Evolutionary conservation across 2,113 vertebrate genomes (phyloP).

Genomic region (Microcebus jonahi): DNA sequence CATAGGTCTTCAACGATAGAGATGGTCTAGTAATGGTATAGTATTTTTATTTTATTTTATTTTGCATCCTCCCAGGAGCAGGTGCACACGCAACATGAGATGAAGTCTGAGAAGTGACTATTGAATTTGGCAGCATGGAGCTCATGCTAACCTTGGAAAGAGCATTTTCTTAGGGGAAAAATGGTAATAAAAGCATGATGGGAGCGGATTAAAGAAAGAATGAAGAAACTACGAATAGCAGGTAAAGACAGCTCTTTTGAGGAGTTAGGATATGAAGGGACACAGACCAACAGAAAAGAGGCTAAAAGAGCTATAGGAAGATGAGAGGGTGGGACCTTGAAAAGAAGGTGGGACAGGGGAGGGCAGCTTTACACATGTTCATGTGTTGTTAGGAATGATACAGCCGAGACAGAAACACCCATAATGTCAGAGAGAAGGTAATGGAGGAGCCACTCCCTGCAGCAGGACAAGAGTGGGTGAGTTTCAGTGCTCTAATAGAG

Average conservation of each 20-base stretch:
- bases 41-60: not conserved
- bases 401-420: not conserved
- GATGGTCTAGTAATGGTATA: not conserved
- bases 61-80: not conserved
- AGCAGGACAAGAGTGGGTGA: not conserved
- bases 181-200: not conserved
- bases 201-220: not conserved
- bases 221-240: not conserved
- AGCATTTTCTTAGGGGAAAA: not conserved
- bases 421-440: not conserved
- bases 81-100: not conserved
- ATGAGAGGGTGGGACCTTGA: not conserved
- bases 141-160: not conserved
- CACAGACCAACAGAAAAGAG: not conserved
- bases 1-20: not conserved
- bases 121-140: not conserved
- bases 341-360: too few species aligned
- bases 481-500: too few species aligned
- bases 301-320: too few species aligned
- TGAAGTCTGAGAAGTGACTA: not conserved
- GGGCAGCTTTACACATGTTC: too few species aligned
- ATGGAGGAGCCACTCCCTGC: not conserved
- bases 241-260: not conserved
- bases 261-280: not conserved
- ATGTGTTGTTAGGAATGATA: not conserved